Conservation (phyloP, 2,113 vertebrate species). For the Cyphomyrus discorhynchus region DNA sequence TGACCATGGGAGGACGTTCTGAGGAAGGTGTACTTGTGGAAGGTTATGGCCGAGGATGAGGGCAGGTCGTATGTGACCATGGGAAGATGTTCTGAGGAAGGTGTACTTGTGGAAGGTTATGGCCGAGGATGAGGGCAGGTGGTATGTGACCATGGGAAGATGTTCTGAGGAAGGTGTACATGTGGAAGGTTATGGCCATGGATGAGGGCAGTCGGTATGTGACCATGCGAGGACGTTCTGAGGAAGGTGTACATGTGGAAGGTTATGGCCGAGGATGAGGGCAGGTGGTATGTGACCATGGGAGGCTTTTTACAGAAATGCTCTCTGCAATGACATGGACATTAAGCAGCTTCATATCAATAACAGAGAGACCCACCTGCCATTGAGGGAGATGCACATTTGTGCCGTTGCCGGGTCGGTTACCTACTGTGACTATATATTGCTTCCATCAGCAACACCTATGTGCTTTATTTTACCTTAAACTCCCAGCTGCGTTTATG, state of each 20-base stretch:
- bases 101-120: too few species aligned
- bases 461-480: not conserved
- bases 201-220: too few species aligned
- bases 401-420: not conserved
- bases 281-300: not conserved
- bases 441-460: not conserved
- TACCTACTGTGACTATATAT: not conserved
- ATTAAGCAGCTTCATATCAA: constrained; percentile 14
- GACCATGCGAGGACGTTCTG: not conserved
- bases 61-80: not conserved
- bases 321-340: not conserved
- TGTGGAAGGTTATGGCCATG: too few species aligned
- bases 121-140: not conserved
- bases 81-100: not conserved
- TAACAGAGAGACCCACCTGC: not conserved
- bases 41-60: too few species aligned
- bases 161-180: not conserved
- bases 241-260: not conserved
- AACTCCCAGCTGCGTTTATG: constrained; percentile 10
- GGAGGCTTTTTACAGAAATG: not conserved
- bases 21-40: not conserved
- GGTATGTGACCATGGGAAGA: not conserved
- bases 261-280: not conserved
- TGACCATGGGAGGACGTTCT: not conserved
- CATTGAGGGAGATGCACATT: not conserved